Conservation (phyloP, 2,113 vertebrate species). For the Cyanoliseus patagonus region DNA sequence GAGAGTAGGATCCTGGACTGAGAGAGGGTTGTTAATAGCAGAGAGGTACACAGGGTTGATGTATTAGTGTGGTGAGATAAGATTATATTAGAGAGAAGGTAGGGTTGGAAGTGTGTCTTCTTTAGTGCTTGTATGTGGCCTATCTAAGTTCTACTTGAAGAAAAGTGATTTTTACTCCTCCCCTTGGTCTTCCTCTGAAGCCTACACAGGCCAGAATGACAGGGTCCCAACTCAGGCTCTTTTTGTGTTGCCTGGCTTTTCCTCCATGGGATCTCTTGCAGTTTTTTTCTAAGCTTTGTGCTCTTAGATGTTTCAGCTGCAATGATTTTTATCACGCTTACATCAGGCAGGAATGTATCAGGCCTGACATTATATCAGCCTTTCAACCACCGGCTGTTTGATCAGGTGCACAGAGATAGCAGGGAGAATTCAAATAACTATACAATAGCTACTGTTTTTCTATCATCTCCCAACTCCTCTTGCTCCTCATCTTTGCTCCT, state of each 20-base stretch:
- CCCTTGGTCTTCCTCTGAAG: not conserved
- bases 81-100: not conserved
- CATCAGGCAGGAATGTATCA: not conserved
- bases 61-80: not conserved
- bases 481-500: conserved; percentile 31
- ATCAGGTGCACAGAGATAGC: conserved; percentile 48
- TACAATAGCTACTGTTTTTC: not conserved
- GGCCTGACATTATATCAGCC: not conserved
- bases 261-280: not conserved
- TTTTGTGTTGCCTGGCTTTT: not conserved
- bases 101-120: not conserved
- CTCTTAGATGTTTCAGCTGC: conserved; percentile 19
- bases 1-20: not conserved
- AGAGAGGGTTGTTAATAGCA: not conserved
- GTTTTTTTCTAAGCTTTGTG: not conserved
- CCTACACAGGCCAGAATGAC: not conserved
- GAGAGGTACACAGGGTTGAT: not conserved
- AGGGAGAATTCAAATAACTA: not conserved
- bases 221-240: not conserved
- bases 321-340: not conserved
- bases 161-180: not conserved
- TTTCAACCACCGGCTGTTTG: conserved; percentile 16
- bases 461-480: conserved; percentile 30
- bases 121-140: not conserved
- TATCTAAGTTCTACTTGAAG: not conserved